Evolutionary conservation across 1,140 invertebrate species (phyloP), one percentile per base, ranked within the genome.

Genomic region (Zaprionus taronus): DNA sequence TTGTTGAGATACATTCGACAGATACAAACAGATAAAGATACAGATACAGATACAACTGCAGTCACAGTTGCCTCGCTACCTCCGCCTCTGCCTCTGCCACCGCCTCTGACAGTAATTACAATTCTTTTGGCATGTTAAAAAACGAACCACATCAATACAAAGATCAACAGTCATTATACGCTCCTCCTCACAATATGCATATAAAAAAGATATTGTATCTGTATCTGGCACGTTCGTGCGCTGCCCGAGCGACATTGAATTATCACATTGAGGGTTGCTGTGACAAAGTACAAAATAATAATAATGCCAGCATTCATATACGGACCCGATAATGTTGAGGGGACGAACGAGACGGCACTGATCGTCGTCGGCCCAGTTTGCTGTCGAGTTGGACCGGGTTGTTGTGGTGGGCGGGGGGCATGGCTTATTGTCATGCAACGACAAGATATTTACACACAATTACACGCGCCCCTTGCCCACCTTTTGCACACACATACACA

Each of bases 231-330:
- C 47, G 56, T 87, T 61, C 84, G 81, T 84, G 75, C 84, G 77
- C 68, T 76, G 83, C 73, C 64, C 70, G 78, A 70, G 74, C 81
- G 84, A 90, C 84, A 89, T 89, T 90, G 84, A 89, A 90, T 89
- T 89, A 89, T 89, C 84, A 83, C 84, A 87, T 80, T 49, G 47
- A 9, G 17, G 47, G 47, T 24, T 51, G 20, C n/a, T 51, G 47
- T 51, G 84, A 89, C 84, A 89, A 89, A 89, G 81, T 89, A 90
- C 84, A 89, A 89, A 84, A 90, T 89, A 89, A 89, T 89, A 89
- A 89, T 89, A 47, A 47, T 34, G 78, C 76, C 76, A 73, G 80
- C 80, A 80, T 87, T 87, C 83, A 87, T 86, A 41, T 41, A 41
- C 9, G 9, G 31, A 34, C 28, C 2, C 28, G 7, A 31, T 31